Evolutionary conservation across 2,888 invertebrate genomes (phyloP).

Genomic region (Anoplius nigerrimus): DNA sequence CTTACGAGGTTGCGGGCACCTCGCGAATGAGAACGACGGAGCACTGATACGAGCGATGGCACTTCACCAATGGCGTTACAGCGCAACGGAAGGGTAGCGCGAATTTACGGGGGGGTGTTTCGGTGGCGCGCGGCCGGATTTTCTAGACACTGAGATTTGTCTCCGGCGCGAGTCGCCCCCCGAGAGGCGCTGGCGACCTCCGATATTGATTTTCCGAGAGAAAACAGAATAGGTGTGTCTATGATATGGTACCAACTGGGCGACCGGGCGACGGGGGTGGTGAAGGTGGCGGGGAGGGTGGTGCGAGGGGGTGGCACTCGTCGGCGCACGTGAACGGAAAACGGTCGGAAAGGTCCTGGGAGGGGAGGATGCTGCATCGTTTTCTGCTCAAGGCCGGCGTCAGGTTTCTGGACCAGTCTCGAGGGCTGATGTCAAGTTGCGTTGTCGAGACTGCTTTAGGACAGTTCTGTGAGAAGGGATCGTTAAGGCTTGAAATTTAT

Average conservation of each 20-base stretch:
- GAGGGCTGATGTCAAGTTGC: no score
- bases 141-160: conserved; percentile 72
- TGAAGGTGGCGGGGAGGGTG: conserved; percentile 6
- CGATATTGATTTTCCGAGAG: conserved; percentile 73
- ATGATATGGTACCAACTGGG: conserved; percentile 63
- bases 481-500: no score
- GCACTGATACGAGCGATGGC: no score
- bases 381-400: no score
- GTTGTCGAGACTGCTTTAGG: no score
- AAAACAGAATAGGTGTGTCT: conserved; percentile 64
- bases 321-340: not conserved
- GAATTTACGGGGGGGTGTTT: conserved; percentile 43
- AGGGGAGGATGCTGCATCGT: no score
- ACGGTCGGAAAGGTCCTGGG: no score
- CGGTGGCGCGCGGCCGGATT: conserved; percentile 61
- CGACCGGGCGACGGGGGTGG: conserved; percentile 30
- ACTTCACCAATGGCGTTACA: not conserved
- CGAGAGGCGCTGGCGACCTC: conserved; percentile 70
- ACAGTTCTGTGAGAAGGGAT: no score
- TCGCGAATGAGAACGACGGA: no score
- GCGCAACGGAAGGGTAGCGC: conserved; percentile 4
- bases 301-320: not conserved
- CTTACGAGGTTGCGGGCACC: no score
- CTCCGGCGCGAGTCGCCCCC: conserved; percentile 65
- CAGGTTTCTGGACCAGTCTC: no score